A percentile compares a stretch with the other conserved stretches of the same genome.
These are phyloP conservation scores for Gymnorhina tibicen DNA, from an alignment of 2,113 vertebrate genomes.

Conservation along the genomic window DNA sequence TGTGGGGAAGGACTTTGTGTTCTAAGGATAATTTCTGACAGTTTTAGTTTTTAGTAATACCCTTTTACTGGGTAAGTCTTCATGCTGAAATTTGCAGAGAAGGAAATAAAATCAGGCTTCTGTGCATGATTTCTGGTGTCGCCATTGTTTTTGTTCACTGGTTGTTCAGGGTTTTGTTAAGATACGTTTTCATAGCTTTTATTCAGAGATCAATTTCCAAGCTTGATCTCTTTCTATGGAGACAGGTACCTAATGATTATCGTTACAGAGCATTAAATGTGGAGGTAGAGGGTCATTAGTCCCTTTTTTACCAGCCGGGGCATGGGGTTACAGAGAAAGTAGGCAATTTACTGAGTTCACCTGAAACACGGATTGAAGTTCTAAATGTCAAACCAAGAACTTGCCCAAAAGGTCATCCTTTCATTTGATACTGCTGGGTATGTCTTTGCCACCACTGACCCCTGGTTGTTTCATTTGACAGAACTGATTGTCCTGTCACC, in stretches of 20 bases:
- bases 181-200: not conserved
- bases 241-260: not conserved
- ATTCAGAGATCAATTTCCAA: not conserved
- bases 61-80: not conserved
- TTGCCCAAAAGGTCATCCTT: not conserved
- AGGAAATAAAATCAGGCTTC: not conserved
- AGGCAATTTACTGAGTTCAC: not conserved
- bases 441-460: not conserved
- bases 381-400: conserved; percentile 32
- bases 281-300: not conserved
- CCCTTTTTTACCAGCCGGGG: not conserved
- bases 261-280: not conserved
- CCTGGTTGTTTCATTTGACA: not conserved
- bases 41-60: not conserved
- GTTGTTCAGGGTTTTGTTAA: not conserved
- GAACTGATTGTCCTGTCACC: not conserved
- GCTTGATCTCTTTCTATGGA: not conserved
- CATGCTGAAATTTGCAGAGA: not conserved
- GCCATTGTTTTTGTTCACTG: not conserved
- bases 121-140: not conserved
- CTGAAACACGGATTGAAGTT: not conserved
- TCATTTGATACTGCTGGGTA: not conserved
- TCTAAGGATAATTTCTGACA: not conserved
- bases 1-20: not conserved
- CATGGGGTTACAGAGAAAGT: not conserved